Evolutionary conservation across 2,888 invertebrate genomes (phyloP), one percentile per base, ranked within the genome.

Genomic region (Mesochorus sp.): DNA sequence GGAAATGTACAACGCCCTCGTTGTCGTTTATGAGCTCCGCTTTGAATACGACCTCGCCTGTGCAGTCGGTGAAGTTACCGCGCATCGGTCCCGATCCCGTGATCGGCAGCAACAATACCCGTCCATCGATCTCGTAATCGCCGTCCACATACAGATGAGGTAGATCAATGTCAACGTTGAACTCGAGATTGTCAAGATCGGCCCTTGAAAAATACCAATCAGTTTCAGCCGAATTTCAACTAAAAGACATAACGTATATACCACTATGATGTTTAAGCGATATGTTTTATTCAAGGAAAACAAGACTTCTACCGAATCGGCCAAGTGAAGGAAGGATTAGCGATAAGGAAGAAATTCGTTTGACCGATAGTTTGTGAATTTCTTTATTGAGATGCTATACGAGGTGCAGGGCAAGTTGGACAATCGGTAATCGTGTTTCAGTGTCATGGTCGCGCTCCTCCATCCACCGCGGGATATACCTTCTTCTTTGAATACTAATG

Each of bases 41-140:
- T 67, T 91, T 90, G 10, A 94, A 66, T 14, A 91, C 85, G 21
- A 93, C 82, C 0, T 92, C 91, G 0, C 92, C 93, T 19, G 92
- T 92, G 80, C 93, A 92, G 83, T 93, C 92, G 6, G 93, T 94
- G 91, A 92, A 91, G 84, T 94, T 94, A 28, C 93, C 94, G n/a
- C 84, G 86, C 75, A 95, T 89, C 2, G 91, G 92, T 0, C 95
- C 95, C 31, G 93, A 90, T 55, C 95, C 95, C 6, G 91, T 91
- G 39, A 95, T 90, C 0, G 93, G 93, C 17, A 94, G 81, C 2
- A 93, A 88, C n/a, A 94, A 85, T 10, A 95, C 85, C 14, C 92
- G 91, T 0, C 93, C 92, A 83, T 94, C 92, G 10, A 95, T 84
- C 71, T 93, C 93, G 88, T 94, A 95, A 34, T 90, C 89, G 0